phyloP scores from a whole-genome alignment of 2,888 invertebrate genomes.

The Apodemia mormo region DNA sequence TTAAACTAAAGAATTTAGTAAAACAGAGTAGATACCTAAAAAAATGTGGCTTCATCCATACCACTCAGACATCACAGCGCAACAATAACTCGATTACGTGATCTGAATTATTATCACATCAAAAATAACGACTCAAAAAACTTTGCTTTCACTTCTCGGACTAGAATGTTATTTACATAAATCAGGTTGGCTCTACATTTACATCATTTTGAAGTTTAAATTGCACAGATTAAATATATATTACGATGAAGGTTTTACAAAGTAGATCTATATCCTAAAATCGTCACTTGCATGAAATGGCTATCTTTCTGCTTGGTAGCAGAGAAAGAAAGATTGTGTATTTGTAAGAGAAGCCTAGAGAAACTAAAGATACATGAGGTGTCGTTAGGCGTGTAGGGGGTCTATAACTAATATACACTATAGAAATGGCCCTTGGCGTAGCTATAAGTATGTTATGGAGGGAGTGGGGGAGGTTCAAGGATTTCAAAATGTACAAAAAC shows the following conservation, averaged over 20 bases:
- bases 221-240: slow-evolving; percentile 3
- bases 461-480: no score
- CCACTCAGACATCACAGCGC: background rate
- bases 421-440: no score
- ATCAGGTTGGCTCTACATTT: background rate
- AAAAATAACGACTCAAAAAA: background rate
- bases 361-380: no score
- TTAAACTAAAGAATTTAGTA: background rate
- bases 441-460: no score
- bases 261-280: no score
- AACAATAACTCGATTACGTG: background rate
- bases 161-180: background rate
- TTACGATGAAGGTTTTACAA: background rate
- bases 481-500: no score
- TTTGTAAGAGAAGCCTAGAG: no score
- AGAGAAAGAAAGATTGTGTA: no score
- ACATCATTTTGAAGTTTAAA: background rate
- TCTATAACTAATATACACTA: no score
- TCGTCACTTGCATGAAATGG: no score
- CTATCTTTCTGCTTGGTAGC: no score
- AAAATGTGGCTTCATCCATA: background rate
- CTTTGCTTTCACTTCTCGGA: background rate
- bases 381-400: no score
- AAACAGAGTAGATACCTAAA: background rate
- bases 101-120: background rate